Evolutionary conservation across 2,888 invertebrate genomes (phyloP), one percentile per base, ranked within the genome.

Genomic region (Epistrophe eligans): DNA sequence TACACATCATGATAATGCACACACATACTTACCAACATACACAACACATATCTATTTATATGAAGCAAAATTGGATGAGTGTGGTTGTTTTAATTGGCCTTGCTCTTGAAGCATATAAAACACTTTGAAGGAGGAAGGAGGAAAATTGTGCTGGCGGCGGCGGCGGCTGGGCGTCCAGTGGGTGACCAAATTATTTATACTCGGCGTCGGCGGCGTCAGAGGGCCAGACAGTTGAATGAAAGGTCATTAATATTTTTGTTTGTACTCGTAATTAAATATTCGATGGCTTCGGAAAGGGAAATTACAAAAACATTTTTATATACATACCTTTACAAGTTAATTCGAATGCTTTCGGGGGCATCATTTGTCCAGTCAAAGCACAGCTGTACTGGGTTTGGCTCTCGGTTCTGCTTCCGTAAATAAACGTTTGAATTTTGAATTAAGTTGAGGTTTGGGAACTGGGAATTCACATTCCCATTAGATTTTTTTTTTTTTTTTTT

Each of bases 181-280:
- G n/a, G 28, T 28, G 24, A 24, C 45, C 62, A 74, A 81, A 85
- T 85, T 74, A 77, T 85, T 85, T 81, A 81, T 77, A 55, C 70
- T 81, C 50, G 67, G 40, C 60, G 45, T 72, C 77, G 28, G 57
- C 40, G 58, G n/a, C n/a, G 24, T 24, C 77, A 35, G 57, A 43
- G 58, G 8, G 24, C 35, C 85, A 81, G 85, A 85, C 81, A 85
- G 81, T 70, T 81, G 73, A 85, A 81, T 73, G 84, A 85, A 85
- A 85, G 84, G 81, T 81, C 72, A 74, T 48, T 74, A 70, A 57
- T 85, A 70, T 77, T 73, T 67, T 73, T 85, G 81, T 85, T 81
- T 81, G 71, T 13, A 38, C 38, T 70, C 74, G 81, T 85, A 85
- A 85, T 85, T 85, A 85, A 85, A 58, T 85, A 58, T 85, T 85